A percentile compares a stretch with the other conserved stretches of the same genome.
Evolutionary conservation across 2,113 vertebrate genomes (phyloP).

Genomic region (Saimiri boliviensis): DNA sequence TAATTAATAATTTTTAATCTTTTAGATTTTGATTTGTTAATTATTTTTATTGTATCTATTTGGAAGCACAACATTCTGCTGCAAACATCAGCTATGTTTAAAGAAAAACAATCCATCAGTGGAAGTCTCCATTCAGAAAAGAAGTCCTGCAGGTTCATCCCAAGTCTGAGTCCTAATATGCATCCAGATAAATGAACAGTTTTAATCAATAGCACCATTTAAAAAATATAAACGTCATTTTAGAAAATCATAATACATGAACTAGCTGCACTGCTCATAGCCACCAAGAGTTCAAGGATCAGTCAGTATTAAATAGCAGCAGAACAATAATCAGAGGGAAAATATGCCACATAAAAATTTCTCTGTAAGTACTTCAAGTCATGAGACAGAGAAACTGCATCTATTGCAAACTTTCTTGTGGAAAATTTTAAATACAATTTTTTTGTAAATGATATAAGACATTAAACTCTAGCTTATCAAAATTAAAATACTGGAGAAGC

Average conservation of each 20-base stretch:
- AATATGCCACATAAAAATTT: slow-evolving; percentile 3
- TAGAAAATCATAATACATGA: not conserved
- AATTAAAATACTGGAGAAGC: not conserved
- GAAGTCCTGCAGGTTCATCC: not conserved
- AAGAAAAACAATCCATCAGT: not conserved
- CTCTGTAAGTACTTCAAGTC: not conserved
- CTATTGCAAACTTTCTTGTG: not conserved
- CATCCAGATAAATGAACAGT: not conserved
- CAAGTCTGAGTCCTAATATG: not conserved
- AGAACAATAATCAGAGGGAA: not conserved
- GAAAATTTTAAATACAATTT: not conserved
- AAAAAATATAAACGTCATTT: not conserved
- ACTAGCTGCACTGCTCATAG: not conserved
- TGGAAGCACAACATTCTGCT: not conserved
- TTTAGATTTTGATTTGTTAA: not conserved
- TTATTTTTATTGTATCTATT: not conserved
- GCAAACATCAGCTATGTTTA: not conserved
- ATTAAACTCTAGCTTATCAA: not conserved
- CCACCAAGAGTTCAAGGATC: not conserved
- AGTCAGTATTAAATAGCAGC: not conserved
- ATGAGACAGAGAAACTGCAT: not conserved
- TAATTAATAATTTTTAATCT: not conserved
- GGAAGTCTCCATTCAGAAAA: not conserved
- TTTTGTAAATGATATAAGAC: not conserved
- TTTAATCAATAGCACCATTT: not conserved